Base-by-base conservation (phyloP, 2,113 vertebrate genomes). In the Prunella himalayana region DNA sequence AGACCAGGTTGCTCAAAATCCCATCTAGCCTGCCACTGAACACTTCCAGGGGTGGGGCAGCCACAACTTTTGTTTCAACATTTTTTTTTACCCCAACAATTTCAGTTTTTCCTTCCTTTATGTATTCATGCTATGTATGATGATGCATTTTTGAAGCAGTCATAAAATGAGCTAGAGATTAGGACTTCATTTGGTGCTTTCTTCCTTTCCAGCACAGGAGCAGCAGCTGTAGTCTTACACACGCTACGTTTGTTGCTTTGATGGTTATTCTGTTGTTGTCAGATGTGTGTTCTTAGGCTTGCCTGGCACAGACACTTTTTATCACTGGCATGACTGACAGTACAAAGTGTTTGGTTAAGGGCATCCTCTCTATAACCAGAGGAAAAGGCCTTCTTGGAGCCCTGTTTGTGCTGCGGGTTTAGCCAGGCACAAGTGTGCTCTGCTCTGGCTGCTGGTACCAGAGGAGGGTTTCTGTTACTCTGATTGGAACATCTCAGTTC, bases 391-490 rank as follows among this genome's bases (percentile, higher is more conserved):
- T 60, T 60, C 45, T 61, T 57, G 7, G 50, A 57, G 64, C 17
- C 8, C 31, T 22, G 0, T 17, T 30, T 45, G 56, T 78, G 81
- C 42, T 4, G 6, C 5, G 1, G 50, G 17, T 57, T 73, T 72
- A 69, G 31, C 39, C 39, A 28, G 28, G 25, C 2, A 1, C 33
- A 18, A 30, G 21, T 3, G 4, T 0, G 0, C 18, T 51, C 17
- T 59, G 54, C 44, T 73, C 14, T 61, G 59, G 44, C 39, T 76
- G 5, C 1, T 31, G 49, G 7, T 28, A 31, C 15, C 33, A 66
- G 47, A 21, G 61, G 10, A 59, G 15, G 9, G 14, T 54, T 72
- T 53, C 30, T 45, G 0, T 72, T 60, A 6, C 3, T 42, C 11
- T 31, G 19, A 5, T 5, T 4, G 63, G 57, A 45, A n/a, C 28